Base-by-base conservation (phyloP, 30 jellyfish, hydroid and myxozoan genomes). In the Hydractinia echinata region DNA sequence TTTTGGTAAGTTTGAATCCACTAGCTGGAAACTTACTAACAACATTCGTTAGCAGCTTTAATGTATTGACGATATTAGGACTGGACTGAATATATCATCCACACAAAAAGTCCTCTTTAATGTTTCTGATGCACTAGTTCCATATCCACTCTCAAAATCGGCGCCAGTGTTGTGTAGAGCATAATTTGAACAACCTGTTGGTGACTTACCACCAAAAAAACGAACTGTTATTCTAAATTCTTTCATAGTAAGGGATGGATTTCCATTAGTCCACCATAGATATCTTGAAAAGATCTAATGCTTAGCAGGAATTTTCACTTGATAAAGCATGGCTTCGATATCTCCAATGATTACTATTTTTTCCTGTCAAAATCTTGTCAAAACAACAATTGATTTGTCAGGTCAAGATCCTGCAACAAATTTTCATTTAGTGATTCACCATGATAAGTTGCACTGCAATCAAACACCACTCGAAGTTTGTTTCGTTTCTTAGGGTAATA, bases 381-480 rank as follows among this genome's bases (percentile, higher is more conserved):
- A 53, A 48, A 70, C 58, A 5, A 86, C 81, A 39, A 4, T 53
- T 67, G 54, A 67, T 21, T 79, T 76, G 73, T 53, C 82, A 81
- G 52, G 73, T 53, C 82, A 81, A 7, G 92, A 50, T 82, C 92
- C 52, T 73, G 72, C 14, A 83, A 61, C 8, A 67, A 73, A 69
- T 53, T 76, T 73, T 79, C 79, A 58, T 79, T 79, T 18, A 79
- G 69, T 13, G 87, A 79, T 50, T 53, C 69, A 58, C 92, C 88
- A 73, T 76, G 18, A 77, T 68, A 72, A 61, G 72, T 76, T 13
- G 88, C 83, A 68, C 82, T 74, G 73, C 86, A 66, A 72, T 81
- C 89, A 53, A 80, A 49, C 81, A 80, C 87, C 6, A 80, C 85
- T 19, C 87, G 67, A 19, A 79, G 61, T 66, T 79, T 79, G 70